Conservation (phyloP, 2,113 vertebrate genomes). For the Spermophilus dauricus region DNA sequence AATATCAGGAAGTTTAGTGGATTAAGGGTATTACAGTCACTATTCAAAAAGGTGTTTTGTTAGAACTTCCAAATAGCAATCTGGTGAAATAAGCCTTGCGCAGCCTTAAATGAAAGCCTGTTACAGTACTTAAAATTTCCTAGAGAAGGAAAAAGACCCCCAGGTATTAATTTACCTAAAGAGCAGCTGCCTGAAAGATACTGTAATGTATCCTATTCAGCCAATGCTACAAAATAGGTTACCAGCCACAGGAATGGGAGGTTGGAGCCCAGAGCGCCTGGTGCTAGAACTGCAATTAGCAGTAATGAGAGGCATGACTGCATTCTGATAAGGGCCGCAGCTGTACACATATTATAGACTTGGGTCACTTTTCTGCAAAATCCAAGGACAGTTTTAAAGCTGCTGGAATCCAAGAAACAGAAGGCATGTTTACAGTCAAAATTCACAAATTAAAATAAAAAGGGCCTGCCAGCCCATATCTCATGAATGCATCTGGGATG, state of each 20-base stretch:
- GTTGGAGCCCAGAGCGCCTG: constrained; percentile 8
- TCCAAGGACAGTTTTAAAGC: constrained; percentile 52
- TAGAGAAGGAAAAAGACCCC: constrained; percentile 85
- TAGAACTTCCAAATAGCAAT: constrained; percentile 87
- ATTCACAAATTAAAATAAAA: background rate
- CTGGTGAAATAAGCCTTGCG: constrained; percentile 86
- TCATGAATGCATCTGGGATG: background rate
- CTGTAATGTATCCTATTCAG: constrained; percentile 77
- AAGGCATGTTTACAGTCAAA: constrained; percentile 16
- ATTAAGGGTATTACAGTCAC: constrained; percentile 87
- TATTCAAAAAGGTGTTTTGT: constrained; percentile 86
- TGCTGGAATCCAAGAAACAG: constrained; percentile 24
- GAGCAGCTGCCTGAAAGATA: constrained; percentile 87
- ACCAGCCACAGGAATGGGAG: constrained; percentile 47
- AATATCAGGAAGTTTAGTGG: constrained; percentile 88
- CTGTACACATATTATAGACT: background rate
- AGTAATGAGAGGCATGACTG: background rate
- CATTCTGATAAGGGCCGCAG: constrained; percentile 54
- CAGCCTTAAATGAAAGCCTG: constrained; percentile 86
- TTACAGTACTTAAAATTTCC: constrained; percentile 83
- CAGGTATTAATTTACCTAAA: constrained; percentile 90
- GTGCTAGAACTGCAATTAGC: constrained; percentile 69
- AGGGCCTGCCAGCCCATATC: background rate
- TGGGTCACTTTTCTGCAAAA: background rate
- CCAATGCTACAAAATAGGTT: constrained; percentile 78